Percentiles rank a stretch among this genome's conserved stretches.
These are phyloP conservation scores for Chelonoidis abingdonii DNA, from an alignment of 2,113 vertebrate species.

Conservation along the genomic window DNA sequence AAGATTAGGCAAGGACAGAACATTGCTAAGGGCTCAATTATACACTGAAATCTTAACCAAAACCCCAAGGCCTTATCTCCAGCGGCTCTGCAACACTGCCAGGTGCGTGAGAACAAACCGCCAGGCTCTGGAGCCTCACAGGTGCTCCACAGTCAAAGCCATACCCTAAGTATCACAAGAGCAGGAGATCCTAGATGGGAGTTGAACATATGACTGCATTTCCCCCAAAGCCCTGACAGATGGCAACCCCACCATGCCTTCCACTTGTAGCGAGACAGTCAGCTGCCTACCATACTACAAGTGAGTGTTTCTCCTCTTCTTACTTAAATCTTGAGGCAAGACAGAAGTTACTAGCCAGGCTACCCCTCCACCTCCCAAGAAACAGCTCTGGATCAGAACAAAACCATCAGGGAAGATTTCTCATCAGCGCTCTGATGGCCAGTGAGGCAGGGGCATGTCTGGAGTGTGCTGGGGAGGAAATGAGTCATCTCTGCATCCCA, in stretches of 20 bases:
- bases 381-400: background rate
- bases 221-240: too few species aligned
- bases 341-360: background rate
- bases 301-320: background rate
- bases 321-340: background rate
- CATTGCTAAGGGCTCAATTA: too few species aligned
- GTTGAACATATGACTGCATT: too few species aligned
- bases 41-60: too few species aligned
- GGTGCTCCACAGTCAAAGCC: too few species aligned
- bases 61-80: too few species aligned
- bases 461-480: background rate
- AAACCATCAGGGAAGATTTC: background rate
- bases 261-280: too few species aligned
- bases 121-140: too few species aligned
- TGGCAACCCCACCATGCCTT: background rate
- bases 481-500: background rate
- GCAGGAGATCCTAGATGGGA: too few species aligned
- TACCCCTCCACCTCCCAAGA: background rate
- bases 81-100: too few species aligned
- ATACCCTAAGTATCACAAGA: too few species aligned
- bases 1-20: background rate
- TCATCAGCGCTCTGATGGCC: background rate
- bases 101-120: too few species aligned
- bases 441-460: background rate
- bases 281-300: background rate